Conservation (phyloP, 2,888 invertebrate genomes). For the Archaeoteleia sp. region DNA sequence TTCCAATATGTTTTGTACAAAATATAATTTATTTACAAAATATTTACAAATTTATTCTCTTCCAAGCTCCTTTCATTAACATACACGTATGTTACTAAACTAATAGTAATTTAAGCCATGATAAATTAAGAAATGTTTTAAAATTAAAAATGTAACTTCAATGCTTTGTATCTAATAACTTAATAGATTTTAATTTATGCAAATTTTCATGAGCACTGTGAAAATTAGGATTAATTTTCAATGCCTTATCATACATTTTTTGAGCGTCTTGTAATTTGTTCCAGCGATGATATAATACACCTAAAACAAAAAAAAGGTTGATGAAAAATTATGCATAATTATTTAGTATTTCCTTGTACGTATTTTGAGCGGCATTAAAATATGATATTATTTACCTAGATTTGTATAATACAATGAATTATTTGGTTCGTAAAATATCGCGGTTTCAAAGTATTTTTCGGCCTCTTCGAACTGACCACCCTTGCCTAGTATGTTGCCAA, state of each 20-base stretch:
- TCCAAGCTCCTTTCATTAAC: too few relatives aligned
- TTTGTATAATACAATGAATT: slow-evolving; percentile 92
- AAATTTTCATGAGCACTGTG: slow-evolving; percentile 84
- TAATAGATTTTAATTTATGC: slow-evolving; percentile 74
- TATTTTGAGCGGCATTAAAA: too few relatives aligned
- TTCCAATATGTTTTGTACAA: too few relatives aligned
- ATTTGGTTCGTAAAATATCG: slow-evolving; percentile 81
- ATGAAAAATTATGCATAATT: not conserved
- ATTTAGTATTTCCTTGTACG: too few relatives aligned
- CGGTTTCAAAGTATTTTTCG: slow-evolving; percentile 86
- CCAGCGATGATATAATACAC: slow-evolving; percentile 95
- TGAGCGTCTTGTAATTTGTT: slow-evolving; percentile 87
- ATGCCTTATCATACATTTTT: slow-evolving; percentile 84
- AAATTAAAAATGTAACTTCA: slow-evolving; percentile 9
- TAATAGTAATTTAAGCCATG: too few relatives aligned
- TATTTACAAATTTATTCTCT: too few relatives aligned
- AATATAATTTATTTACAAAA: too few relatives aligned
- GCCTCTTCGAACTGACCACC: slow-evolving; percentile 84
- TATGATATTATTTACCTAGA: slow-evolving; percentile 80
- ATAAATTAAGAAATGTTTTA: too few relatives aligned
- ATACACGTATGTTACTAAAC: slow-evolving; percentile 50
- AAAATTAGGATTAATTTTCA: slow-evolving; percentile 83
- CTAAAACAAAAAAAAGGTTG: slow-evolving; percentile 73
- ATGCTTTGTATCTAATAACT: slow-evolving; percentile 41
- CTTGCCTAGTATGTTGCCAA: slow-evolving; percentile 93